phyloP scores from a whole-genome alignment of 2,888 invertebrate genomes.

The Epinotia nisella region DNA sequence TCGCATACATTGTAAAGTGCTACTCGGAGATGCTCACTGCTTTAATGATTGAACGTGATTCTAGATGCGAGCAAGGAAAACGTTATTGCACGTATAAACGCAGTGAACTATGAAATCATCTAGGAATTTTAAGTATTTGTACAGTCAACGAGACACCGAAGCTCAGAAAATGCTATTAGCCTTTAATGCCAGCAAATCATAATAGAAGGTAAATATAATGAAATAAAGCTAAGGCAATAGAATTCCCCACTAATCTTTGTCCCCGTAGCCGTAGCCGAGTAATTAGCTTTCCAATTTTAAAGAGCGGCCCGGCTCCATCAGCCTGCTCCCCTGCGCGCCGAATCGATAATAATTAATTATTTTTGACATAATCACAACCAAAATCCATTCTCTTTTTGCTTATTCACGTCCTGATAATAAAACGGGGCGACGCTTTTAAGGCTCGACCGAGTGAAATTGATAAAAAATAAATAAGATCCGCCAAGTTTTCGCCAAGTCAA shows the following conservation, averaged over 20 bases:
- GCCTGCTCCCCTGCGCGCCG: conserved; percentile 74
- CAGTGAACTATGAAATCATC: neutral
- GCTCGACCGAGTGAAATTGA: conserved; percentile 78
- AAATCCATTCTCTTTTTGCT: conserved; percentile 88
- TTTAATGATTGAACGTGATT: conserved; percentile 46
- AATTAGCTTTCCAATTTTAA: conserved; percentile 82
- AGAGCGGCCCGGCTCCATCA: conserved; percentile 75
- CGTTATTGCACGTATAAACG: conserved; percentile 1
- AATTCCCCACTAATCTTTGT: conserved; percentile 63
- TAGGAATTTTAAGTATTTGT: neutral
- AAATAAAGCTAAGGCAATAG: conserved; percentile 49
- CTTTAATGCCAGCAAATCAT: conserved; percentile 21
- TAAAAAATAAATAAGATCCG: conserved; percentile 82
- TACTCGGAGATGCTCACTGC: conserved; percentile 52
- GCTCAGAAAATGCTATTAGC: conserved; percentile 1
- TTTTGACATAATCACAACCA: conserved; percentile 88
- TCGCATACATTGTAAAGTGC: conserved; percentile 69
- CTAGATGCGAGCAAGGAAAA: conserved; percentile 16
- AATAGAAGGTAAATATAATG: conserved; percentile 45
- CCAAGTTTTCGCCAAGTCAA: conserved; percentile 78
- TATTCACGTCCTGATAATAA: conserved; percentile 87
- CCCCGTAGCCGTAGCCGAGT: conserved; percentile 66
- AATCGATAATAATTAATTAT: conserved; percentile 90
- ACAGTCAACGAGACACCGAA: neutral
- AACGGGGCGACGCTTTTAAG: conserved; percentile 80